Base-by-base conservation (phyloP, 2,797 vertebrate genomes). In the Phalloptychus januarius region DNA sequence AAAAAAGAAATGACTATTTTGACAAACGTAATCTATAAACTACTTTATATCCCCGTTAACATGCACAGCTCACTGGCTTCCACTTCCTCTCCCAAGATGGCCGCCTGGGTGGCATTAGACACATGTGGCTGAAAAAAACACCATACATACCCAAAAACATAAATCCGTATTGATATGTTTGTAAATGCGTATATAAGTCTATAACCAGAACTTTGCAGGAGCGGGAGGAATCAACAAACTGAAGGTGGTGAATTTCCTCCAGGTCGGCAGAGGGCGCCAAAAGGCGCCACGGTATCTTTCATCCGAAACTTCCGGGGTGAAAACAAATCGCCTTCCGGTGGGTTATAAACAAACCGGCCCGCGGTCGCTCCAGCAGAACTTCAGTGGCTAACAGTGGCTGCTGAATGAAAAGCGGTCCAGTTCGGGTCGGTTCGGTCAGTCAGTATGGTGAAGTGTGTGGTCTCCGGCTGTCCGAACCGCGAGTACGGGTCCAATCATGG, bases 361-460 rank as follows among this genome's bases (percentile, higher is more conserved):
- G 42, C 58, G 10, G 42, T 23, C 1, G 28, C 31, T 61, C 31
- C 31, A 7, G 16, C 18, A 18, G 61, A 61, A 61, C 28, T 7
- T 16, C 7, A 18, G 36, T 61, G 25, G 33, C 20, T 16, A 0
- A 1, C 0, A 0, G 8, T 23, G n/a, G 3, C 10, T 6, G 40
- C 72, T 40, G 42, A 71, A 42, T 71, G 83, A 7, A 5, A 25
- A 10, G 5, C 10, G 63, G 63, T 23, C 48, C 56, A 5, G 25
- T 11, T 16, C 38, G 58, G 48, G 12, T 70, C 16, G 15, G 54
- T 23, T 16, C 10, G 25, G 70, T 15, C 58, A 42, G 54, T 36
- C 15, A 72, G 0, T 72, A 95, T 96, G 95, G 94, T 93, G 76
- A 95, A 94, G 90, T 96, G 95, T 52, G 91, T 91, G 40, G 95